Percentiles rank a stretch among this genome's conserved stretches.
Conservation (phyloP, 2,797 vertebrate species). For the Apogon hyalosoma region DNA sequence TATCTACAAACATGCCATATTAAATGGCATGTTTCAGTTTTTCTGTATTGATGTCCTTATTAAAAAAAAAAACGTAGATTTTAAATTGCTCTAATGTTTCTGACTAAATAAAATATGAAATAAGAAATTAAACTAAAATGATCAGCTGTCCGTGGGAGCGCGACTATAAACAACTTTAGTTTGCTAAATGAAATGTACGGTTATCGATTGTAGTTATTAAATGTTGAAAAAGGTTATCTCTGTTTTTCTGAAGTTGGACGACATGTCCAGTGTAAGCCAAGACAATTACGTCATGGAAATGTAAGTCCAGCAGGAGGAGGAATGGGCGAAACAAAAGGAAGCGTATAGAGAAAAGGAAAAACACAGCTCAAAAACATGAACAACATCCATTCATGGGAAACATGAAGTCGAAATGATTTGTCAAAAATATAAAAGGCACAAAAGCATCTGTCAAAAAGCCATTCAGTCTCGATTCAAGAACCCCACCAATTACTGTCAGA, state of each 20-base stretch:
- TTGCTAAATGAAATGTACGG: background rate
- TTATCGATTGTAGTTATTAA: background rate
- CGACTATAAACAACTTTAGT: background rate
- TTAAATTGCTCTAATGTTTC: background rate
- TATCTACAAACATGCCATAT: background rate
- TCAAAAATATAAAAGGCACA: background rate
- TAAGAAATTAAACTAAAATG: conserved; percentile 4
- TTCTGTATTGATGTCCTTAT: background rate
- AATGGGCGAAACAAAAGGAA: conserved; percentile 82
- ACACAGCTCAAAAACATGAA: background rate
- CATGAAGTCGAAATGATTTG: background rate
- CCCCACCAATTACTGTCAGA: conserved; percentile 16
- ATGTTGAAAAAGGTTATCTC: background rate
- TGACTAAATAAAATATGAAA: background rate
- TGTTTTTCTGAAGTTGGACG: conserved; percentile 20
- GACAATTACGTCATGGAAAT: conserved; percentile 87
- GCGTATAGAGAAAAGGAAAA: conserved; percentile 21
- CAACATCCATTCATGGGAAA: background rate
- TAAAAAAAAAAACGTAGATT: background rate
- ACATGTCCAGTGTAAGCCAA: conserved; percentile 68
- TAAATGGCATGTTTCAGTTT: background rate
- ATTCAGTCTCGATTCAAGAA: conserved; percentile 8
- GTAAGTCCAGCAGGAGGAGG: conserved; percentile 74
- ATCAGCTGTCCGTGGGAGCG: background rate
- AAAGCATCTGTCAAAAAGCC: conserved; percentile 28